Base-by-base conservation (phyloP, 2,113 vertebrate genomes). In the Hipposideros armiger region DNA sequence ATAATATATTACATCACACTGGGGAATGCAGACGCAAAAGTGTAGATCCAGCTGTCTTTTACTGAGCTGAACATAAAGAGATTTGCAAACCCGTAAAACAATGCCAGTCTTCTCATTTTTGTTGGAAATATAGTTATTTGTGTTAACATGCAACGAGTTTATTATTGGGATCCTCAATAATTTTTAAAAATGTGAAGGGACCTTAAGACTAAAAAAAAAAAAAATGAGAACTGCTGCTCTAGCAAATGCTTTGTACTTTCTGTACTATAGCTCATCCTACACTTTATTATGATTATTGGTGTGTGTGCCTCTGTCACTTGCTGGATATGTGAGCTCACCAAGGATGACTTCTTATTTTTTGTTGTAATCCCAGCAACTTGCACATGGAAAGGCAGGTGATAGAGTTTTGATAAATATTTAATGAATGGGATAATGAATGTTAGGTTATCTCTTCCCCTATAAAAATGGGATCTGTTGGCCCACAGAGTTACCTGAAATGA, bases 111-210 rank as follows among this genome's bases (percentile, higher is more conserved):
- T 91, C 77, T 85, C 11, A 20, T n/a, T 76, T 66, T 64, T 87
- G 22, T 52, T 62, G 3, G 70, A 96, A 92, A 81, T 13, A 64
- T 13, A 60, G 81, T 50, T 60, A 52, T 93, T 74, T 85, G 47
- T 76, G 22, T 73, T 73, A 4, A 3, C 6, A 67, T 90, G 40
- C 36, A 69, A 70, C 42, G 11, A 47, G 36, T 83, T 62, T 72
- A 52, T 95, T 87, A 64, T 94, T 67, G n/a, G 56, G 6, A 4
- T 82, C 36, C 28, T 89, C 52, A 78, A 24, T 85, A 70, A 84
- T 64, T 56, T 95, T 86, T 78, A 45, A 87, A 69, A 78, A 81
- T 91, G 32, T 90, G 32, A 95, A 80, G 28, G n/a, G 32, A 36
- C n/a, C 47, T 26, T 60, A 26, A 66, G 40, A 90, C 8, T 26